phyloP scores from a whole-genome alignment of 2,113 vertebrate species.

The Empidonax alnorum region DNA sequence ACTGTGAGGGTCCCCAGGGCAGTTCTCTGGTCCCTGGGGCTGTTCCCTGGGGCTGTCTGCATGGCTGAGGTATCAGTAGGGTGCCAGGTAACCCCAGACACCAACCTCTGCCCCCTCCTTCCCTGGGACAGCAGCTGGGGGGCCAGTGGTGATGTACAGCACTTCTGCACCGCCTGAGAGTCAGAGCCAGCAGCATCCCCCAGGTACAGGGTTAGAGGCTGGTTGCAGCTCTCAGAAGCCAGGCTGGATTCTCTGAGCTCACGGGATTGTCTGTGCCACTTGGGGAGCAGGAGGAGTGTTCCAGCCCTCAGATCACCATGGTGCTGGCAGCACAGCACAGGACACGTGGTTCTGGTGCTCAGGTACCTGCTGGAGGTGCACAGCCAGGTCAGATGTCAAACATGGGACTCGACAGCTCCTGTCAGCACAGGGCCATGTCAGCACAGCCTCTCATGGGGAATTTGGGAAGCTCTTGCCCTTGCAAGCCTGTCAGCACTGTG shows the following conservation, averaged over 20 bases:
- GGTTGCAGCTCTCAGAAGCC: not conserved
- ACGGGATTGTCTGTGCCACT: accelerated
- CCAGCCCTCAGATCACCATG: accelerated
- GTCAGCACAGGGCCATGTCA: not conserved
- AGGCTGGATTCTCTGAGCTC: not conserved
- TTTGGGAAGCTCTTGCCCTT: not conserved
- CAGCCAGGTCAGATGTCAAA: not conserved
- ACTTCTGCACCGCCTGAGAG: not conserved
- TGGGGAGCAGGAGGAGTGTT: not conserved
- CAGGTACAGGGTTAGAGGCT: not conserved
- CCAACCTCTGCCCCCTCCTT: not conserved
- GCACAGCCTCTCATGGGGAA: not conserved
- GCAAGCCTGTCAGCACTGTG: not conserved
- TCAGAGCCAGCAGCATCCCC: not conserved
- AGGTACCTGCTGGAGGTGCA: not conserved
- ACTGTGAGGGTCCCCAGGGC: accelerated
- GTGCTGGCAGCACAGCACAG: not conserved
- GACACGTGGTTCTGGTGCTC: accelerated
- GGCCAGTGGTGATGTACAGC: accelerated
- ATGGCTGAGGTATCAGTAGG: not conserved
- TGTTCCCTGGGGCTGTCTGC: not conserved
- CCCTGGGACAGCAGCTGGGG: not conserved
- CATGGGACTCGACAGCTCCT: not conserved
- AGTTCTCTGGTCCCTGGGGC: not conserved
- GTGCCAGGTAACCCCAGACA: not conserved